Percentiles rank a stretch among this genome's conserved stretches.
phyloP scores from a whole-genome alignment of 1,140 invertebrate genomes.

The Paraescarpia echinospica region DNA sequence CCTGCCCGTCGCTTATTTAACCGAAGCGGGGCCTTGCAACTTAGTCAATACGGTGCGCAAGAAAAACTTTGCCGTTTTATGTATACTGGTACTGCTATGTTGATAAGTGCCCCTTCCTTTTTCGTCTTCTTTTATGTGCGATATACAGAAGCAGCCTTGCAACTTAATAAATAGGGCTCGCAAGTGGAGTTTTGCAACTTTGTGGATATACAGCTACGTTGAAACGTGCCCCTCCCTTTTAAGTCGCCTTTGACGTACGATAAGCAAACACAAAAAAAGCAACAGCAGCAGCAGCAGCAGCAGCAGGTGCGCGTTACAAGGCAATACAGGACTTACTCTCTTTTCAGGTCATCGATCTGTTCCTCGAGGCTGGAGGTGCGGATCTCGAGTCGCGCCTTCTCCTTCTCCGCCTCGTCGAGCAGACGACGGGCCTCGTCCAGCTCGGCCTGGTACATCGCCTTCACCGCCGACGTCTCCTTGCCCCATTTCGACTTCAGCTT shows the following conservation, averaged over 20 bases:
- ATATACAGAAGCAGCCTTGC: neutral
- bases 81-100: neutral
- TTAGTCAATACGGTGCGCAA: neutral
- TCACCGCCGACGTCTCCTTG: conserved; percentile 31
- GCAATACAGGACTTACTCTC: neutral
- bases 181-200: neutral
- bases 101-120: neutral
- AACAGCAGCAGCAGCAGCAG: conserved; percentile 13
- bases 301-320: neutral
- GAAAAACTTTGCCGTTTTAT: neutral
- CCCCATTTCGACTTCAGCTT: conserved; percentile 32
- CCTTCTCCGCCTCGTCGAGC: conserved; percentile 36
- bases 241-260: neutral
- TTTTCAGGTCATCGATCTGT: conserved; percentile 44
- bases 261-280: neutral
- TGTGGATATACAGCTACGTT: neutral
- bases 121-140: neutral
- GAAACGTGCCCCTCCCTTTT: neutral
- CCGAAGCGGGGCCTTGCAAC: neutral
- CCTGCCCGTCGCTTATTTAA: neutral
- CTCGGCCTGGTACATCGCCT: conserved; percentile 34
- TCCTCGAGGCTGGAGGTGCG: conserved; percentile 34
- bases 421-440: conserved; percentile 39
- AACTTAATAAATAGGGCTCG: neutral
- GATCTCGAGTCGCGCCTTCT: conserved; percentile 34